Base-by-base conservation (phyloP, 2,888 invertebrate genomes). In the Hydropsyche betteni region DNA sequence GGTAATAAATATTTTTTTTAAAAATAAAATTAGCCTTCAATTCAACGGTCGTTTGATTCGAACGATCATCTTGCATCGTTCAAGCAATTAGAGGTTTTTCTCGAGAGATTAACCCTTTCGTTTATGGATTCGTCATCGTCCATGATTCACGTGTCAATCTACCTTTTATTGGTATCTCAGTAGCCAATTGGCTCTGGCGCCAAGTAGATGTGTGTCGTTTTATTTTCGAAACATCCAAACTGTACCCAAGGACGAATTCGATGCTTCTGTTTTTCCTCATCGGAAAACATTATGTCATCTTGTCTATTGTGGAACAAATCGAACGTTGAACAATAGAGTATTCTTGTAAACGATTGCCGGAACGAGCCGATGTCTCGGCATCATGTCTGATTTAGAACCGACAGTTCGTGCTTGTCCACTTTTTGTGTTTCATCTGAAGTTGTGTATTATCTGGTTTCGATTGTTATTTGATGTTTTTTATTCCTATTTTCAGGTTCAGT, bases 401-500 rank as follows among this genome's bases (percentile, higher is more conserved):
- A 44, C 44, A 44, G 44, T 44, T 44, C 44, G 44, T 44, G 44
- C 44, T 44, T 44, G 44, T 44, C 24, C 10, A 44, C 44, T 44
- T 44, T 44, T 44, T 44, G 44, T 44, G 44, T 44, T 44, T 4
- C 10, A 8, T 44, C 10, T 44, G 10, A 44, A 24, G 24, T 24
- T 24, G 24, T 24, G 24, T 24, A 24, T 24, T 24, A 24, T 24
- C 24, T 24, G 1, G 24, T 24, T 24, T 24, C 24, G 24, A 24
- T 24, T 24, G 24, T 24, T n/a, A n/a, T 52, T 52, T 52, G 53
- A 52, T 12, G 33, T 68, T 36, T n/a, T 53, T 36, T 71, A 0
- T 7, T 73, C 79, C 81, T 82, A 81, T 80, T 86, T 86, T 33
- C 87, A 97, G 97, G 94, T 97, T 83, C 94, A 96, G 88, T 90